A percentile compares a stretch with the other conserved stretches of the same genome.
These are phyloP conservation scores for Spea bombifrons DNA, from an alignment of 2,113 vertebrate species.

Conservation along the genomic window DNA sequence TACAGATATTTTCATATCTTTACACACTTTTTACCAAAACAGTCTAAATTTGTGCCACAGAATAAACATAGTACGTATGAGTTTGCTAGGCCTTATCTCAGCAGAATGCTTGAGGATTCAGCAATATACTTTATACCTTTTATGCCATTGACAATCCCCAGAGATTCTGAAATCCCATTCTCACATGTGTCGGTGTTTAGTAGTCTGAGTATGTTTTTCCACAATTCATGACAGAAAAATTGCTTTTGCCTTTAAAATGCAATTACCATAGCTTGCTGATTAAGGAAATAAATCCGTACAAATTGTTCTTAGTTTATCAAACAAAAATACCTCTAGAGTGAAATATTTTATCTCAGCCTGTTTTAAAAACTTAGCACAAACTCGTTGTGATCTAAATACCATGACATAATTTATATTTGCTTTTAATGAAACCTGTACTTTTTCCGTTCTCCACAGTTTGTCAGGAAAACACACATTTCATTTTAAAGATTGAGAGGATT, in stretches of 20 bases:
- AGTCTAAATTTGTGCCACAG: no score
- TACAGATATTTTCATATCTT: no score
- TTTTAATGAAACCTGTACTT: slow-evolving; percentile 32
- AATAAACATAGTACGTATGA: no score
- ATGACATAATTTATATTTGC: slow-evolving; percentile 33
- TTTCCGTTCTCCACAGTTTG: slow-evolving; percentile 20
- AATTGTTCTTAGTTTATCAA: slow-evolving; percentile 21
- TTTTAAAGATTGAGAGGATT: slow-evolving; percentile 33
- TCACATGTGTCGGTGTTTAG: slow-evolving; percentile 8
- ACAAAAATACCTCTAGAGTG: slow-evolving; percentile 21
- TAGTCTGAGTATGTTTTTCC: slow-evolving; percentile 12
- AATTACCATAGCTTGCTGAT: slow-evolving; percentile 20
- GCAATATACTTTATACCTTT: no score
- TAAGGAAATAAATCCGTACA: slow-evolving; percentile 24
- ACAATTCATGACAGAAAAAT: slow-evolving; percentile 16
- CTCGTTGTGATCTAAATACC: slow-evolving; percentile 17
- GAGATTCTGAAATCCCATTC: no score
- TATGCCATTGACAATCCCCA: no score
- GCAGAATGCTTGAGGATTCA: no score
- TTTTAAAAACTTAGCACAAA: slow-evolving; percentile 28
- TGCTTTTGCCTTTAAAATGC: slow-evolving; percentile 39
- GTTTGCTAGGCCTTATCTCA: no score
- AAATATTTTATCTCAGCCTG: slow-evolving; percentile 22
- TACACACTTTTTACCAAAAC: no score
- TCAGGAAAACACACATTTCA: slow-evolving; percentile 32